Percentiles rank a stretch among this genome's conserved stretches.
Evolutionary conservation across 2,113 vertebrate genomes (phyloP).

Genomic region (Rhynchomys soricoides): DNA sequence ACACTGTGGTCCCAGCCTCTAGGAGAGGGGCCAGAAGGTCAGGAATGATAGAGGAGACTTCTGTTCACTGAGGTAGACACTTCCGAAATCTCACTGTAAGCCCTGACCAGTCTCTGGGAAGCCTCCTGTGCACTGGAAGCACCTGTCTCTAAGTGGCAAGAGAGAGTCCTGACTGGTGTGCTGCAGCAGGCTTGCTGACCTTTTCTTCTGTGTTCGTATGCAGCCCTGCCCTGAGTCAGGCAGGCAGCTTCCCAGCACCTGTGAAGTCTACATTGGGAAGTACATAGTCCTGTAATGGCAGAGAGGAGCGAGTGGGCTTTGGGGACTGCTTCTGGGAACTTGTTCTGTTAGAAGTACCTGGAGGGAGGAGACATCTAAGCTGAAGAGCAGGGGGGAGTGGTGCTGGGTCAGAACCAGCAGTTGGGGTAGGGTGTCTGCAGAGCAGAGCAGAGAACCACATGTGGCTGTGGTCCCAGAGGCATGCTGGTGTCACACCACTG

Average conservation of each 20-base stretch:
- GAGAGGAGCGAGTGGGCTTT: not conserved
- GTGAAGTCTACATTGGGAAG: rapidly evolving
- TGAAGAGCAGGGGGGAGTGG: not conserved
- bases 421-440: not conserved
- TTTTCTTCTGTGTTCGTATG: not conserved
- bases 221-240: not conserved
- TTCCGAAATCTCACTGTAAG: constrained; percentile 7
- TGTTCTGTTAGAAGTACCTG: not conserved
- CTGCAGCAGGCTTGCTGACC: not conserved
- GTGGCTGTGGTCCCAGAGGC: not conserved
- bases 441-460: not conserved
- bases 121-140: not conserved
- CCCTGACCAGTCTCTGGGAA: not conserved
- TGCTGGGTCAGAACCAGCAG: not conserved
- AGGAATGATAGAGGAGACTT: not conserved
- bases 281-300: not conserved
- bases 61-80: not conserved
- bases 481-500: too few relatives aligned
- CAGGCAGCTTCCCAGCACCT: not conserved
- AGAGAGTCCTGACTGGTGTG: too few relatives aligned
- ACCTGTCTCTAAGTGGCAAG: not conserved
- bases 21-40: not conserved
- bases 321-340: not conserved
- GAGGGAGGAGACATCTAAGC: not conserved
- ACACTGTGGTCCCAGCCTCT: not conserved